Conservation (phyloP, 2,888 invertebrate genomes). For the Tineola bisselliella region DNA sequence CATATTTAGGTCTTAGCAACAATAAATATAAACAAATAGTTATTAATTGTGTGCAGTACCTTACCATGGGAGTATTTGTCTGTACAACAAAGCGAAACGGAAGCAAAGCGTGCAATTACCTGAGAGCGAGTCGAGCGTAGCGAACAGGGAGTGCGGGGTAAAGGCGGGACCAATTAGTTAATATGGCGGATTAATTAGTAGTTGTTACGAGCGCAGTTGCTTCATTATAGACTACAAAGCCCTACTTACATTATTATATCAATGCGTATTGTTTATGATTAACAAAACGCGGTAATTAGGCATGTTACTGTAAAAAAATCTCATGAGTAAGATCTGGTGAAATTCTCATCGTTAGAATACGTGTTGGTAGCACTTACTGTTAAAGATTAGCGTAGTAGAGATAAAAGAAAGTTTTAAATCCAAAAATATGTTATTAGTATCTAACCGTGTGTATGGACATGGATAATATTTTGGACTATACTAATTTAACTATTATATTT, state of each 20-base stretch:
- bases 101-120: constrained; percentile 23
- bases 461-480: too few relatives aligned
- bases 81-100: constrained; percentile 15
- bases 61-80: background rate
- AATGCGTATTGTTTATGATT: constrained; percentile 5
- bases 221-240: constrained; percentile 8
- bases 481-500: too few relatives aligned
- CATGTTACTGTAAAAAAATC: too few relatives aligned
- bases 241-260: background rate
- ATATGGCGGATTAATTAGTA: constrained; percentile 50
- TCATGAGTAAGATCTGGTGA: too few relatives aligned
- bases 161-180: constrained; percentile 39
- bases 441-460: too few relatives aligned
- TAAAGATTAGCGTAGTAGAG: too few relatives aligned
- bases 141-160: constrained; percentile 19
- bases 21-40: too few relatives aligned
- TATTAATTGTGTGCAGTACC: background rate
- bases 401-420: too few relatives aligned
- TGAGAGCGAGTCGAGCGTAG: constrained; percentile 26
- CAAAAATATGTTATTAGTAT: too few relatives aligned
- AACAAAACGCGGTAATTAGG: background rate
- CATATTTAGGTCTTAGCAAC: too few relatives aligned
- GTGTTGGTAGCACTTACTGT: too few relatives aligned
- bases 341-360: too few relatives aligned
- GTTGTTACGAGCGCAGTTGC: constrained; percentile 16